Conservation (phyloP, 2,113 vertebrate species). For the Ictidomys tridecemlineatus region DNA sequence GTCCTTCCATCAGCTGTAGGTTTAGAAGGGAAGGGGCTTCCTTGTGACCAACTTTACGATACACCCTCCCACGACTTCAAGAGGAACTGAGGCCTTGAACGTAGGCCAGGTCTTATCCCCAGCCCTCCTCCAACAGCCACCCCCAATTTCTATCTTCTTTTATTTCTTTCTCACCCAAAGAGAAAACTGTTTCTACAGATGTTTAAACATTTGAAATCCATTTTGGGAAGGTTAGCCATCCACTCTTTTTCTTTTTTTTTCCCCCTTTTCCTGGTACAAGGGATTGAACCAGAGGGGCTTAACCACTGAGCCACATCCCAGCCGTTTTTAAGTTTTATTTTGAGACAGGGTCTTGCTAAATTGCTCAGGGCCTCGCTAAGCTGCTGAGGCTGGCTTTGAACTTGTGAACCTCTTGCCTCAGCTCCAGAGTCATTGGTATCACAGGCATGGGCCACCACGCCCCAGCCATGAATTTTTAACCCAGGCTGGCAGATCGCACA, state of each 20-base stretch:
- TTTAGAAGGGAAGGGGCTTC: background rate
- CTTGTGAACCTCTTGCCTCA: too few relatives aligned
- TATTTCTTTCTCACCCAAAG: background rate
- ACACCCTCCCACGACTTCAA: background rate
- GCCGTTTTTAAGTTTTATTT: too few relatives aligned
- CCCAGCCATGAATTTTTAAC: background rate
- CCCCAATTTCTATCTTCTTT: background rate
- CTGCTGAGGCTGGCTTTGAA: too few relatives aligned
- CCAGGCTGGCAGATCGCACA: background rate
- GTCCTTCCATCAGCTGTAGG: background rate
- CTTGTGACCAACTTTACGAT: background rate
- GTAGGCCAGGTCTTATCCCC: background rate
- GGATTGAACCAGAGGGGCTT: too few relatives aligned
- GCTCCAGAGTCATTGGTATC: too few relatives aligned
- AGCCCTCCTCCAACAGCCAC: background rate
- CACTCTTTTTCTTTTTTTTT: background rate
- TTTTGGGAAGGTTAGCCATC: slow-evolving; percentile 6
- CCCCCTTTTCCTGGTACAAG: too few relatives aligned
- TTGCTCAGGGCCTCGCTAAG: too few relatives aligned
- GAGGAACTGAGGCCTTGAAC: background rate
- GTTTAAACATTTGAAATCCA: slow-evolving; percentile 24
- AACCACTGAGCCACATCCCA: too few relatives aligned
- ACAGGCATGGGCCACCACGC: too few relatives aligned
- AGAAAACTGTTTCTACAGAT: background rate
- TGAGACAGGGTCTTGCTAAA: too few relatives aligned